phyloP scores from a whole-genome alignment of 2,113 vertebrate genomes.

The Polypterus senegalus region DNA sequence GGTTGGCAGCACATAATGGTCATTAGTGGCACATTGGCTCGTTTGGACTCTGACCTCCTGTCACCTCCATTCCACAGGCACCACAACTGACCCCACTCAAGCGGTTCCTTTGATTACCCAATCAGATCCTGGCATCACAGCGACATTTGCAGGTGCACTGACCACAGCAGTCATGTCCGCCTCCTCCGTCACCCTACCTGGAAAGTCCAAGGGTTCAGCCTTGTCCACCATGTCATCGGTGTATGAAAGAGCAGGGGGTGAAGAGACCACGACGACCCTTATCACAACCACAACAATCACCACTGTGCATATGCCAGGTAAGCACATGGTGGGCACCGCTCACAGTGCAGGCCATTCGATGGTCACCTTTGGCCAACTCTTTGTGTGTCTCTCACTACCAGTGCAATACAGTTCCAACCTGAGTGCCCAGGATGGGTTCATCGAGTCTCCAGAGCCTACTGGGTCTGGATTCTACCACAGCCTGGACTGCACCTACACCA shows the following conservation, averaged over 20 bases:
- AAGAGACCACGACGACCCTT: conserved; percentile 81
- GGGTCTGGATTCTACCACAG: conserved; percentile 45
- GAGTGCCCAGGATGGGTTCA: conserved; percentile 64
- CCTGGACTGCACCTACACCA: conserved; percentile 76
- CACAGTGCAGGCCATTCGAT: no score
- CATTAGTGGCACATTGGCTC: no score
- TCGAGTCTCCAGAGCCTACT: conserved; percentile 66
- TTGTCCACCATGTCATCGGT: conserved; percentile 33
- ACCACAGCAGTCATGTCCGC: conserved; percentile 53
- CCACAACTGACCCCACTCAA: conserved; percentile 51
- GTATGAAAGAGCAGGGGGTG: conserved; percentile 43
- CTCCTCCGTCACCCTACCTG: conserved; percentile 23
- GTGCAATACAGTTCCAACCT: conserved; percentile 74
- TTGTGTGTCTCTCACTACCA: conserved; percentile 18
- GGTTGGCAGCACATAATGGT: no score
- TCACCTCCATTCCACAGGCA: conserved; percentile 33
- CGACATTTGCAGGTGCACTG: conserved; percentile 53
- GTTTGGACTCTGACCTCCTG: background rate
- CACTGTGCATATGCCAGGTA: conserved; percentile 78
- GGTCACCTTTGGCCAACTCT: no score
- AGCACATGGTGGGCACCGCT: background rate
- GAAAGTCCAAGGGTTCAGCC: conserved; percentile 22
- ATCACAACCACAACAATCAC: conserved; percentile 84
- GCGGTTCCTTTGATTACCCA: conserved; percentile 39
- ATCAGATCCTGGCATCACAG: conserved; percentile 33